phyloP scores from a whole-genome alignment of 1,140 invertebrate species.

The Lordiphosa collinella region DNA sequence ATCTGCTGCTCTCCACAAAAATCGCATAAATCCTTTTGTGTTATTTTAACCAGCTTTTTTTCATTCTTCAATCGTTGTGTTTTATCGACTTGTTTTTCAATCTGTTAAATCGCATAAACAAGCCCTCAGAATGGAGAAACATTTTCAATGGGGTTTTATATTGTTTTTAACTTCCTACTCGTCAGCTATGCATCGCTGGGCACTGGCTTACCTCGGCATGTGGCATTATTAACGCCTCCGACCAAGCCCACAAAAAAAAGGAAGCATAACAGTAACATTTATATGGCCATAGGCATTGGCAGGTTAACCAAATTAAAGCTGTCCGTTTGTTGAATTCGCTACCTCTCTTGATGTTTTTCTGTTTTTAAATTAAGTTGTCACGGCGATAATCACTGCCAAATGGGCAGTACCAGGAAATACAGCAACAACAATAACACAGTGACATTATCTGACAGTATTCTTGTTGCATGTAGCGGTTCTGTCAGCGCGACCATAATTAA shows the following conservation, averaged over 20 bases:
- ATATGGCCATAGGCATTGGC: conserved; percentile 10
- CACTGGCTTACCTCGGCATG: conserved; percentile 28
- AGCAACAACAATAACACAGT: conserved; percentile 20
- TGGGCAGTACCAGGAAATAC: conserved; percentile 16
- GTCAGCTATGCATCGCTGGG: conserved; percentile 52
- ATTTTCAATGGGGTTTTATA: neutral
- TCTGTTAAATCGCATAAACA: conserved; percentile 47
- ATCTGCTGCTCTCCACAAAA: conserved; percentile 17
- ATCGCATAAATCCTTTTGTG: conserved; percentile 20
- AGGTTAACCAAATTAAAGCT: conserved; percentile 51
- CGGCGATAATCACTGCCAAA: conserved; percentile 29
- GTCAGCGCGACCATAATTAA: conserved; percentile 50
- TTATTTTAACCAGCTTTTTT: conserved; percentile 9
- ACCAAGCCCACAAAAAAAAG: conserved; percentile 8
- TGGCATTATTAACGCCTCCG: conserved; percentile 28
- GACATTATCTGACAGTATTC: conserved; percentile 31
- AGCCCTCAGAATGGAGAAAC: conserved; percentile 4
- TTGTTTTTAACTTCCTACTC: neutral
- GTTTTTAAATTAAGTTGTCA: conserved; percentile 59
- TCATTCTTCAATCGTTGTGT: conserved; percentile 6
- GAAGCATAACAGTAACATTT: conserved; percentile 11
- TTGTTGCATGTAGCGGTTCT: conserved; percentile 21
- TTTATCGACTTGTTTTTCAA: conserved; percentile 52
- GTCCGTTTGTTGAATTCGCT: neutral
- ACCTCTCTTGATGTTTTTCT: conserved; percentile 5